A percentile compares a stretch with the other conserved stretches of the same genome.
phyloP scores from a whole-genome alignment of 92 coral and sea anemone species.

The Pocillopora grandis region DNA sequence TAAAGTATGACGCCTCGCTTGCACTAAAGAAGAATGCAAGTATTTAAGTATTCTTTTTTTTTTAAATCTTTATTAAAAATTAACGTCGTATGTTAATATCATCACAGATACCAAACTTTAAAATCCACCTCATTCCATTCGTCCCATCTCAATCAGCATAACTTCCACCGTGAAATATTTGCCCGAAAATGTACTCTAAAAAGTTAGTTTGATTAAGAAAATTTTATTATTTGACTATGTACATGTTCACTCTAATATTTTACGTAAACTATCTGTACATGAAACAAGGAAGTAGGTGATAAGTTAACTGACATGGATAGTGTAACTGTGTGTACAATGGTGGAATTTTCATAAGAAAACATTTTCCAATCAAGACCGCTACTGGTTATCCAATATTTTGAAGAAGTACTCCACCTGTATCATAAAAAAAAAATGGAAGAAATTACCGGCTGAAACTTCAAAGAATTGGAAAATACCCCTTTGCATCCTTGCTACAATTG shows the following conservation, averaged over 20 bases:
- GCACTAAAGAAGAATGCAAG: too few species aligned
- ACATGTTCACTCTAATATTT: slow-evolving; percentile 8
- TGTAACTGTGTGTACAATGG: neutral
- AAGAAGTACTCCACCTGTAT: slow-evolving; percentile 76
- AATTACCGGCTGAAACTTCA: neutral
- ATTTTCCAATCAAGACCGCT: neutral
- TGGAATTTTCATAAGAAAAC: neutral
- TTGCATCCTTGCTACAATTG: neutral
- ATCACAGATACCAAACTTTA: neutral
- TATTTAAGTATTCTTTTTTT: too few species aligned
- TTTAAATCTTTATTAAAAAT: slow-evolving; percentile 4
- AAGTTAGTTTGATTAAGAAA: slow-evolving; percentile 14
- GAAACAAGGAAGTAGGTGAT: neutral
- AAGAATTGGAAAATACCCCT: neutral
- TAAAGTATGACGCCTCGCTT: too few species aligned
- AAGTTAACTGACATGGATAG: neutral
- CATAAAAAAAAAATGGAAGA: neutral
- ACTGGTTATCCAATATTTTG: slow-evolving; percentile 69
- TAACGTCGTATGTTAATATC: neutral
- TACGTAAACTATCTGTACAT: neutral
- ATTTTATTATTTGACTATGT: slow-evolving; percentile 4
- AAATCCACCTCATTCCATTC: neutral
- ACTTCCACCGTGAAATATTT: neutral
- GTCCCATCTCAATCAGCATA: neutral
- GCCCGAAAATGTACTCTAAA: neutral